phyloP scores from a whole-genome alignment of 2,113 vertebrate genomes.

The Tor tambroides region DNA sequence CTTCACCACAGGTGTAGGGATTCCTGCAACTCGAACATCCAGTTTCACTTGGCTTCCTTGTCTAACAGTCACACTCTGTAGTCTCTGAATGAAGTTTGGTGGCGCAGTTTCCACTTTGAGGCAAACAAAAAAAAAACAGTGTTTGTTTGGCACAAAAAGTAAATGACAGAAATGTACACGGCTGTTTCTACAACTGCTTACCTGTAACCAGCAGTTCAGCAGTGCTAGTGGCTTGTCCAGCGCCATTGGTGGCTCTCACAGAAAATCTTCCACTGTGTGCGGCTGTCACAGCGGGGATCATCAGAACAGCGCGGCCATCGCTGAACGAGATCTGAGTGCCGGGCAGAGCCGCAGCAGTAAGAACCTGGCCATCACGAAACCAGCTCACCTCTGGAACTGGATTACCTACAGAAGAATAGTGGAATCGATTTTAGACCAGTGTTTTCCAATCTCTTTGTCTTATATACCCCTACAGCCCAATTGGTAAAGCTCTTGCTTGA shows the following conservation, averaged over 20 bases:
- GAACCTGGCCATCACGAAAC: conserved; percentile 99
- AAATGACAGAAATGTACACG: not conserved
- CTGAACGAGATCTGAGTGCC: conserved; percentile 98
- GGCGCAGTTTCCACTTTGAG: conserved; percentile 88
- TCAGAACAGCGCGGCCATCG: conserved; percentile 96
- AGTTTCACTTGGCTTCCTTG: conserved; percentile 95
- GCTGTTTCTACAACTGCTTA: conserved; percentile 22
- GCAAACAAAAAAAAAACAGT: not conserved
- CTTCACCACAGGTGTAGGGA: conserved; percentile 96
- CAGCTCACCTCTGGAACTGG: conserved; percentile 99
- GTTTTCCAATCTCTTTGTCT: not conserved
- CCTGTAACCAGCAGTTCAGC: conserved; percentile 97
- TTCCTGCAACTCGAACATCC: conserved; percentile 92
- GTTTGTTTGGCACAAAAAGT: not conserved
- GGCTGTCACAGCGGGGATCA: conserved; percentile 89
- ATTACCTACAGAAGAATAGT: conserved; percentile 77
- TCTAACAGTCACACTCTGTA: conserved; percentile 91
- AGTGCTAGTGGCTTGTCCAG: conserved; percentile 98
- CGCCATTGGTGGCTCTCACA: conserved; percentile 93
- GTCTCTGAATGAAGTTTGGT: conserved; percentile 92
- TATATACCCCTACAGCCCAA: not conserved
- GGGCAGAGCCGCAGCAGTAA: conserved; percentile 90
- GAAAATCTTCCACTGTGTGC: conserved; percentile 93
- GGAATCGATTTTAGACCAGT: not conserved
- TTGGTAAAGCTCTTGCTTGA: not conserved